Base-by-base conservation (phyloP, 23 tunicate species). In the Phallusia fumigata region DNA sequence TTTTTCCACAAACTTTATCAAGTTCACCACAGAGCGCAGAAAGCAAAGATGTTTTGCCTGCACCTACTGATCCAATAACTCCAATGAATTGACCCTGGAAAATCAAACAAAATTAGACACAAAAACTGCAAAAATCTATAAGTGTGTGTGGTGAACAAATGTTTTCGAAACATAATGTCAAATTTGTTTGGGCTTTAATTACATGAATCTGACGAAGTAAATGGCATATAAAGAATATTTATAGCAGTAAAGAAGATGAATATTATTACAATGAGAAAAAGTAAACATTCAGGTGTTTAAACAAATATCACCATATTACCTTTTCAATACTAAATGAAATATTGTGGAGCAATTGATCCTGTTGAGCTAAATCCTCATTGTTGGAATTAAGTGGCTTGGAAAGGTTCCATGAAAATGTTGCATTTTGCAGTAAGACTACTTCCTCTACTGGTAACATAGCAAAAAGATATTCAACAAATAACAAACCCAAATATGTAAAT, bases 31-130 rank as follows among this genome's bases (percentile, higher is more conserved):
- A 81, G 0, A 96, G 65, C 15, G 93, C 99, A n/a, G 88, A 82
- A 73, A 96, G 74, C 64, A 96, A 65, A 28, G 96, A 87, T 33
- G 90, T 90, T 85, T 96, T 96, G 15, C 99, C 99, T 10, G 96
- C 77, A 18, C 99, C 99, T 65, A 96, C 96, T 16, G 83, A 26
- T 35, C 99, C 99, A 51, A 90, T 77, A n/a, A 96, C 82, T 64
- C 99, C 99, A 69, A 96, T 65, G 30, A 91, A 87, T 72, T 96
- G 87, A 35, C 96, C 96, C 96, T 90, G 8, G 28, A 58, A 58
- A 58, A 22, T 6, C 69, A 58, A n/a, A n/a, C n/a, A n/a, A n/a
- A n/a, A n/a, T n/a, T n/a, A n/a, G n/a, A n/a, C n/a, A n/a, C n/a
- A n/a, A n/a, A n/a, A n/a, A n/a, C n/a, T n/a, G n/a, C n/a, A n/a